Percentiles rank a stretch among this genome's conserved stretches.
Conservation (phyloP, 2,113 vertebrate species). For the Ia io region DNA sequence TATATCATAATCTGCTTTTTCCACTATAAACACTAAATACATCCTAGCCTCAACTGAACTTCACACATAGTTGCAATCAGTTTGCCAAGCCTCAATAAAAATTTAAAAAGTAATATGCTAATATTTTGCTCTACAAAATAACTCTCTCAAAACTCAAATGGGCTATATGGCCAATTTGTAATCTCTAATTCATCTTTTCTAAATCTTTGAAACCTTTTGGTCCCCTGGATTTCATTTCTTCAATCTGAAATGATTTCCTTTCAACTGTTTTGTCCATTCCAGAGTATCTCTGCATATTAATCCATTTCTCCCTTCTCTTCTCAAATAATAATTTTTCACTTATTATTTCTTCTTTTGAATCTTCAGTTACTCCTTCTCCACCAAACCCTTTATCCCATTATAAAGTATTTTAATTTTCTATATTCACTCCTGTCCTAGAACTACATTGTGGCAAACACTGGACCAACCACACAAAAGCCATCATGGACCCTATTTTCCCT, state of each 20-base stretch:
- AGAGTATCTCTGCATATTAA: constrained; percentile 27
- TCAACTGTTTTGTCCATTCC: constrained; percentile 39
- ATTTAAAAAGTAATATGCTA: neutral
- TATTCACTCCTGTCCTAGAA: neutral
- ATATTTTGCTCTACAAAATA: constrained; percentile 27
- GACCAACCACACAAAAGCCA: neutral
- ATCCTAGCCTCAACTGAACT: neutral
- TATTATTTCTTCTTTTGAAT: neutral
- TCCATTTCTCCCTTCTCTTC: neutral
- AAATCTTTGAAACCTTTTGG: constrained; percentile 17
- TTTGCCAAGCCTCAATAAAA: neutral
- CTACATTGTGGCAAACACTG: neutral
- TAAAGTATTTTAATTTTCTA: neutral
- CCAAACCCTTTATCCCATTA: neutral
- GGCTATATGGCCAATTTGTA: neutral
- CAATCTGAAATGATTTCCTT: constrained; percentile 51
- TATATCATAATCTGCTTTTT: neutral
- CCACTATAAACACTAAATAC: neutral
- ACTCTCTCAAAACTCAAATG: neutral
- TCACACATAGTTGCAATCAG: neutral
- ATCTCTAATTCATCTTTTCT: constrained; percentile 46
- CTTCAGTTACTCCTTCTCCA: neutral
- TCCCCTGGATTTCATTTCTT: constrained; percentile 42
- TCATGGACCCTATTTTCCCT: neutral
- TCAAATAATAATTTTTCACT: constrained; percentile 50